Conservation (phyloP, 2,888 invertebrate species). For the Aphodius sticticus region DNA sequence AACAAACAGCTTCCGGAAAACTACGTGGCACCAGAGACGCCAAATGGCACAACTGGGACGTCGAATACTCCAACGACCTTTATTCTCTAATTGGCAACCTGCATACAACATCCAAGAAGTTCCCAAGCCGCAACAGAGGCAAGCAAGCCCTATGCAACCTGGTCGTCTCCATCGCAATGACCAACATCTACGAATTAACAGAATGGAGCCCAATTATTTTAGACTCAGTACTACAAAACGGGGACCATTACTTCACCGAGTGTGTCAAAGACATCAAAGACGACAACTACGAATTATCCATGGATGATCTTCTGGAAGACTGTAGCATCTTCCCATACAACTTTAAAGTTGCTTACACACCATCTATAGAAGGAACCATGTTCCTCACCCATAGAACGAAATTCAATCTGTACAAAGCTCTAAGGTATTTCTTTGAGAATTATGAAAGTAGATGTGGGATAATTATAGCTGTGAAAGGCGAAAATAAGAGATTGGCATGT, state of each 20-base stretch:
- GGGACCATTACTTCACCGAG: constrained; percentile 66
- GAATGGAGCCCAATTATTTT: constrained; percentile 71
- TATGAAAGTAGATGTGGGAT: constrained; percentile 65
- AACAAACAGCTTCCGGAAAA: constrained; percentile 47
- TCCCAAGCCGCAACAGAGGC: constrained; percentile 65
- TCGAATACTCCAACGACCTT: constrained; percentile 72
- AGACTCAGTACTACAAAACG: constrained; percentile 69
- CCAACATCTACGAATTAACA: constrained; percentile 66
- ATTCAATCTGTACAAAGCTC: constrained; percentile 70
- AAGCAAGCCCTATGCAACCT: constrained; percentile 64
- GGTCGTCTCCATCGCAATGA: constrained; percentile 61
- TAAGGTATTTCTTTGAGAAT: constrained; percentile 65
- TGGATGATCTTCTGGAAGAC: constrained; percentile 65
- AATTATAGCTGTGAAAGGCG: constrained; percentile 63
- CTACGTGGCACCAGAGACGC: constrained; percentile 46
- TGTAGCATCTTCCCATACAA: constrained; percentile 67
- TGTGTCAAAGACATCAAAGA: constrained; percentile 61
- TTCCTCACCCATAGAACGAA: constrained; percentile 65
- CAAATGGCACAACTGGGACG: constrained; percentile 72
- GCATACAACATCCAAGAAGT: constrained; percentile 68
- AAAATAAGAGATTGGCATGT: constrained; percentile 54
- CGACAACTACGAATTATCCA: constrained; percentile 65
- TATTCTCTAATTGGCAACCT: constrained; percentile 74
- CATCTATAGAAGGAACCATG: constrained; percentile 68
- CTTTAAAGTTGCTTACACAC: constrained; percentile 66